Evolutionary conservation across 1,140 invertebrate genomes (phyloP).

Genomic region (Metopolophium dirhodum): DNA sequence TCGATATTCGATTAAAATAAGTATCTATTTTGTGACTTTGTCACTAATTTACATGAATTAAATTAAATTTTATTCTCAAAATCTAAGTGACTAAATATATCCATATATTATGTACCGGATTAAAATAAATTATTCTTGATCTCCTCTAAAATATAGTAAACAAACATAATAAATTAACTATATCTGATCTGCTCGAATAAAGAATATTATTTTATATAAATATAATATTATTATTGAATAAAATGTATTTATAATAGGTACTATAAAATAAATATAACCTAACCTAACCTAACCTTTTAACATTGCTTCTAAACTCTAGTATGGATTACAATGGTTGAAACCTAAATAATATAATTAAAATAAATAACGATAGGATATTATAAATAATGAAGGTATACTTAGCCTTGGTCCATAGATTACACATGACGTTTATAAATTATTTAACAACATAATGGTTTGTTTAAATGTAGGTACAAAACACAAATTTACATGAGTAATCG

Average conservation of each 20-base stretch:
- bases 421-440: neutral
- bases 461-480: neutral
- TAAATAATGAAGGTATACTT: neutral
- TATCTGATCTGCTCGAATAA: neutral
- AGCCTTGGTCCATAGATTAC: neutral
- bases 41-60: neutral
- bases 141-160: neutral
- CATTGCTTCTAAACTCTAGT: neutral
- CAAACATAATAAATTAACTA: neutral
- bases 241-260: neutral
- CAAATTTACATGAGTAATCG: neutral
- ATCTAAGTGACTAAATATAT: neutral
- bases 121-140: neutral
- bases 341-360: neutral
- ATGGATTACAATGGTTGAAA: neutral
- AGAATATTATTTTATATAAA: too few relatives aligned
- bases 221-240: neutral
- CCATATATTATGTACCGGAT: too few relatives aligned
- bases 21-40: too few relatives aligned
- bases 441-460: neutral
- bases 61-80: neutral
- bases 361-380: neutral
- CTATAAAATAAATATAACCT: neutral
- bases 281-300: neutral
- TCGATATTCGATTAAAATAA: too few relatives aligned